These are phyloP conservation scores for Heterotilapia buettikoferi DNA, from an alignment of 2,113 vertebrate genomes.

Conservation along the genomic window DNA sequence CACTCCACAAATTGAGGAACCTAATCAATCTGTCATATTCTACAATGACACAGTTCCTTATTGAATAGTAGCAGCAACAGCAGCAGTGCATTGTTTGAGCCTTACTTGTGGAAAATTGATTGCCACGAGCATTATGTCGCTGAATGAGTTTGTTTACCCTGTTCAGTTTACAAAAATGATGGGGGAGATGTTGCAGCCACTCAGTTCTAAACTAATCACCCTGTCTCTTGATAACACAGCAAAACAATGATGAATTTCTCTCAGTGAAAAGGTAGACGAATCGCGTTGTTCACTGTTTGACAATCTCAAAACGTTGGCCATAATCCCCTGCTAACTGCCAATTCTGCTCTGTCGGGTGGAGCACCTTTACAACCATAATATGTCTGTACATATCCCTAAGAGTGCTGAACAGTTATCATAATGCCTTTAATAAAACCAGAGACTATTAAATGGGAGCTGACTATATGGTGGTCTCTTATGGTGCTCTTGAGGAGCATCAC, in stretches of 20 bases:
- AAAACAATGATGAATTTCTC: constrained; percentile 38
- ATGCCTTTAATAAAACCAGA: background rate
- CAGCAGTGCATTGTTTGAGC: constrained; percentile 48
- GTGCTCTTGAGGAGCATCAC: background rate
- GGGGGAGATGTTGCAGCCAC: constrained; percentile 45
- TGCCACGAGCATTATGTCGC: constrained; percentile 60
- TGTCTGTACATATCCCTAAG: background rate
- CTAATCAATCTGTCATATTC: constrained; percentile 38
- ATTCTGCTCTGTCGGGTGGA: background rate
- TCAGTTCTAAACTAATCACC: constrained; percentile 53
- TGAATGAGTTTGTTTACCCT: constrained; percentile 69
- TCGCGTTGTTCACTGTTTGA: background rate
- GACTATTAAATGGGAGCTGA: background rate
- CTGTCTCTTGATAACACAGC: constrained; percentile 33
- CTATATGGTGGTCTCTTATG: background rate
- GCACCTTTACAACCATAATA: background rate
- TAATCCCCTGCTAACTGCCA: background rate
- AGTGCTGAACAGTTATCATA: background rate
- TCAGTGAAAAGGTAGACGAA: constrained; percentile 30
- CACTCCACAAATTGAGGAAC: background rate
- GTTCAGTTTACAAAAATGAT: constrained; percentile 61
- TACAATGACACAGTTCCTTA: constrained; percentile 33
- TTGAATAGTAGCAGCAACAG: constrained; percentile 25
- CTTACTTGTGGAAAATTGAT: constrained; percentile 59
- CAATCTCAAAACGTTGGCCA: background rate